Evolutionary conservation across 2,113 vertebrate species (phyloP).

Genomic region (Oreocharis arfaki): DNA sequence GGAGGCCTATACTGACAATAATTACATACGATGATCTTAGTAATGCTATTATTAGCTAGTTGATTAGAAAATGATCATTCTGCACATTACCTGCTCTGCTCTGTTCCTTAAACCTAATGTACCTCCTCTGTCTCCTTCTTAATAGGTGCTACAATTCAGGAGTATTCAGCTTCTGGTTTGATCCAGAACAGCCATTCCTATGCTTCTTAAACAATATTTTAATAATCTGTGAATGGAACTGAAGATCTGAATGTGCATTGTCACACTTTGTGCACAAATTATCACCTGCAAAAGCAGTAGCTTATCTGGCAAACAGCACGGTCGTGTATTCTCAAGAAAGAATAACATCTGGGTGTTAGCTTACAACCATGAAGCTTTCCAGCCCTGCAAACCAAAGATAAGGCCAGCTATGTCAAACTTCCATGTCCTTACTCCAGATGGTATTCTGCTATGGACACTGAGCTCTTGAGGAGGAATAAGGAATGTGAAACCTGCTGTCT

Average conservation of each 20-base stretch:
- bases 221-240: neutral
- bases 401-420: neutral
- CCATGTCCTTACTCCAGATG: constrained; percentile 10
- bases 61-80: neutral
- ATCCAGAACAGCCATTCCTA: neutral
- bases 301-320: constrained; percentile 11
- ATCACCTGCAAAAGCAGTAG: constrained; percentile 21
- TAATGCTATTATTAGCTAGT: neutral
- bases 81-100: neutral
- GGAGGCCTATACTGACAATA: neutral
- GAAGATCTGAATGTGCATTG: neutral
- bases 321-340: neutral
- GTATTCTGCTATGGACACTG: neutral
- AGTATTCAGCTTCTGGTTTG: neutral
- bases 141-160: neutral
- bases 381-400: constrained; percentile 41
- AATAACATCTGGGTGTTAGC: constrained; percentile 51
- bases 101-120: neutral
- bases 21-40: neutral
- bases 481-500: neutral
- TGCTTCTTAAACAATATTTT: neutral
- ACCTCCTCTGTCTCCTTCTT: neutral
- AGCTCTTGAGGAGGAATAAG: neutral
- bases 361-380: constrained; percentile 21
- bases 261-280: neutral